Conservation (phyloP, 2,888 invertebrate species). For the Phrixothrix hirtus region DNA sequence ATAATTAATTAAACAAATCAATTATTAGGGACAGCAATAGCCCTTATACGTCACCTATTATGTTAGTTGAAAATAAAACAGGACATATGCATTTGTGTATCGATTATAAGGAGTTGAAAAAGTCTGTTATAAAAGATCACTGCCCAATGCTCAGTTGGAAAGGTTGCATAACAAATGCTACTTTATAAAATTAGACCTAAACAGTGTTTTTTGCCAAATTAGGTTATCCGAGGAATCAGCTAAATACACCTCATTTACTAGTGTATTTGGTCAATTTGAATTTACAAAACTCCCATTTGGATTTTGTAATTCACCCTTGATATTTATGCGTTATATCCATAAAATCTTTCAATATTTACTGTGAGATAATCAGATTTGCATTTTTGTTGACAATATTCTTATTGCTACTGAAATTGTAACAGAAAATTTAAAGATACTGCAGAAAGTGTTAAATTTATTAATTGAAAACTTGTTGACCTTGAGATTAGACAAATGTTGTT, state of each 20-base stretch:
- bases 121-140: neutral
- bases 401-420: conserved; percentile 26
- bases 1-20: neutral
- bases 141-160: neutral
- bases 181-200: conserved; percentile 10
- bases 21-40: neutral
- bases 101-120: neutral
- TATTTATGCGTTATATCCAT: conserved; percentile 8
- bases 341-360: conserved; percentile 4
- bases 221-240: conserved; percentile 4
- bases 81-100: neutral
- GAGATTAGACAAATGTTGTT: conserved; percentile 32
- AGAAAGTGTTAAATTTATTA: too few relatives aligned
- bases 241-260: conserved; percentile 13
- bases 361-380: neutral
- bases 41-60: neutral
- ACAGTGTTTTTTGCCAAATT: conserved; percentile 15
- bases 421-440: conserved; percentile 25
- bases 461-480: conserved; percentile 2
- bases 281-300: conserved; percentile 3
- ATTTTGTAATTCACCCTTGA: too few relatives aligned
- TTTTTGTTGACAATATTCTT: conserved; percentile 33
- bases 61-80: neutral
- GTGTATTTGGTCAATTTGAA: conserved; percentile 4
- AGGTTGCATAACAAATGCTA: neutral